Base-by-base conservation (phyloP, 2,797 vertebrate species). In the Cirrhinus mrigala region DNA sequence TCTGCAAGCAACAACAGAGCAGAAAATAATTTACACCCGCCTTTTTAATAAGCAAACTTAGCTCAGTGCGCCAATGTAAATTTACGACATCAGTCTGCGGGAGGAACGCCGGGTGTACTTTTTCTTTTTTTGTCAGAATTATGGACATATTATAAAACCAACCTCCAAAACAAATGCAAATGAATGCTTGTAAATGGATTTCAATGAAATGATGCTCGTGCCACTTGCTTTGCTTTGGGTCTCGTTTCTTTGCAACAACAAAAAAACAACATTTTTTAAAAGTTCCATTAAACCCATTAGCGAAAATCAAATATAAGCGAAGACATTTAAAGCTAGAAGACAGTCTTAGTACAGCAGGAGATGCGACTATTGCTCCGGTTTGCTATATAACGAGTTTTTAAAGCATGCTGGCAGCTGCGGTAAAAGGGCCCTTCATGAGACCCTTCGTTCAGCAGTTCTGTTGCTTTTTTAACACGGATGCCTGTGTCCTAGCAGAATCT, bases 1-100 rank as follows among this genome's bases (percentile, higher is more conserved):
- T 87, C 88, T 73, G 82, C 66, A 69, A 86, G 86, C 88, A 86
- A 85, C 84, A 86, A 86, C 77, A 81, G 85, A 85, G 69, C 82
- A 80, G 58, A 87, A 88, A 90, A 90, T 75, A 75, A 88, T 86
- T 88, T 50, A 82, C 76, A 80, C 71, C 4, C 75, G 70, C 79
- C 48, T 68, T 81, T 89, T 90, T 89, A 91, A 91, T 90, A 89
- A 89, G 86, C 81, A 84, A 81, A 74, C 77, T 60, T 54, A 87
- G 81, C 85, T 79, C 75, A 76, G 75, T 81, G 79, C 82, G 44
- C 50, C 76, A 77, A 89, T 84, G 79, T 86, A 88, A 89, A 90
- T 90, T 83, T 79, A 88, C 85, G 79, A 60, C 81, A 86, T 86
- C 83, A 52, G 74, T 73, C 71, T 70, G 71, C 66, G 54, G 85